Evolutionary conservation across 2,113 vertebrate genomes (phyloP), one percentile per base, ranked within the genome.

Genomic region (Microcebus tavaratra): DNA sequence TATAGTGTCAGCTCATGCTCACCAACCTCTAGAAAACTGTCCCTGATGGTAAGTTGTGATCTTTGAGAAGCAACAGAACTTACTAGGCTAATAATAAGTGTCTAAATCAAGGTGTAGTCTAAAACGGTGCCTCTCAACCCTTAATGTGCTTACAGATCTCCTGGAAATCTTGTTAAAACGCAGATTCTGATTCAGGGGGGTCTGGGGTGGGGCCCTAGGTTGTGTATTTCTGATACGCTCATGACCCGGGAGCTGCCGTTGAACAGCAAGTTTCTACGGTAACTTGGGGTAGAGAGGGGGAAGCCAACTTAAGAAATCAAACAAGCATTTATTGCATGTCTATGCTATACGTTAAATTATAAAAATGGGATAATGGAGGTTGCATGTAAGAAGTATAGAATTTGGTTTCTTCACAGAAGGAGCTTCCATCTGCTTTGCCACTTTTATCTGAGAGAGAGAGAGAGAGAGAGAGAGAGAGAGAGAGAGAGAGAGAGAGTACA

Each of bases 391-490:
- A n/a, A 90, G 75, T 63, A 53, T 59, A 86, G 80, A 75, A 73
- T 94, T 23, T 63, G 39, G 34, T 88, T 84, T 88, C 39, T 85
- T 96, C 78, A 93, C 86, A 94, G 95, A 96, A 89, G 78, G 86
- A 79, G 86, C 29, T 34, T 88, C 86, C 91, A 83, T 89, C 65
- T 93, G 94, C 79, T 95, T 94, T 94, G 90, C 39, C 57, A 91
- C 76, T 92, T 97, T 94, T 80, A 88, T 96, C 27, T n/a, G n/a
- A 39, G 50, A 65, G 48, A 45, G n/a, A 39, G 50, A 65, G 48
- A 57, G 34, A 53, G 42, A 63, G 31, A 39, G n/a, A n/a, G n/a
- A 39, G 50, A 65, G 48, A 45, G n/a, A 39, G 50, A 65, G 48
- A 57, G 34, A 53, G n/a, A 63, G 31, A 39, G 48, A 57, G 34